phyloP scores from a whole-genome alignment of 2,888 invertebrate species.

The Rhyacophila evoluta region DNA sequence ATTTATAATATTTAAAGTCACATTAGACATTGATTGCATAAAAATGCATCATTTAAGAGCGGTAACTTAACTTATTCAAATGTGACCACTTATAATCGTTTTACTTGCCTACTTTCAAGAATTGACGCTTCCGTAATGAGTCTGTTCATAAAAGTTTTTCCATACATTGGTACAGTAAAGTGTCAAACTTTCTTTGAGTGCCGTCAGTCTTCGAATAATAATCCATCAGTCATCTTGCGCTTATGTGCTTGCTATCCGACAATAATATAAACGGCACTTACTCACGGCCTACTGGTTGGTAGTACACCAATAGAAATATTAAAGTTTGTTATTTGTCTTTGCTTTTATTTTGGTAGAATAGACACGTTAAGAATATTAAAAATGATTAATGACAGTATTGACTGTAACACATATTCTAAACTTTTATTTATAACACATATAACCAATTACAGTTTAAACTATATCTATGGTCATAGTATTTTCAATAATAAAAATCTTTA shows the following conservation, averaged over 20 bases:
- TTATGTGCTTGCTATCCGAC: not conserved
- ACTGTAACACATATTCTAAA: not conserved
- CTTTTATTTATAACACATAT: not conserved
- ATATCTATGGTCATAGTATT: too few species aligned
- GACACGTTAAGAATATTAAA: not conserved
- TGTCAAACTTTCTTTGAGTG: constrained; percentile 31
- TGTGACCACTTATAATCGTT: constrained; percentile 30
- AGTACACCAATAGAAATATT: not conserved
- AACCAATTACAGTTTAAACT: not conserved
- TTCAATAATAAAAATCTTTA: too few species aligned
- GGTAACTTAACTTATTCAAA: constrained; percentile 10
- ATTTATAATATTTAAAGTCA: constrained; percentile 2
- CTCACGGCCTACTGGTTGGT: not conserved
- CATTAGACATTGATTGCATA: constrained; percentile 19
- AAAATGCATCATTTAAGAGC: constrained; percentile 23
- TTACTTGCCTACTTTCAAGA: constrained; percentile 46
- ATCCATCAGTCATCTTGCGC: not conserved
- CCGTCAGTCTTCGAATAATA: not conserved
- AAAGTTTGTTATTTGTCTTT: not conserved
- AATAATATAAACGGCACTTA: not conserved
- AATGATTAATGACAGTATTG: not conserved
- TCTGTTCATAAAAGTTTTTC: constrained; percentile 32
- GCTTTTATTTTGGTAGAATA: not conserved
- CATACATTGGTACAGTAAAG: not conserved
- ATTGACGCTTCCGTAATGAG: constrained; percentile 33